A percentile compares a stretch with the other conserved stretches of the same genome.
These are phyloP conservation scores for Potorous gilbertii DNA, from an alignment of 2,797 vertebrate species.

Conservation along the genomic window DNA sequence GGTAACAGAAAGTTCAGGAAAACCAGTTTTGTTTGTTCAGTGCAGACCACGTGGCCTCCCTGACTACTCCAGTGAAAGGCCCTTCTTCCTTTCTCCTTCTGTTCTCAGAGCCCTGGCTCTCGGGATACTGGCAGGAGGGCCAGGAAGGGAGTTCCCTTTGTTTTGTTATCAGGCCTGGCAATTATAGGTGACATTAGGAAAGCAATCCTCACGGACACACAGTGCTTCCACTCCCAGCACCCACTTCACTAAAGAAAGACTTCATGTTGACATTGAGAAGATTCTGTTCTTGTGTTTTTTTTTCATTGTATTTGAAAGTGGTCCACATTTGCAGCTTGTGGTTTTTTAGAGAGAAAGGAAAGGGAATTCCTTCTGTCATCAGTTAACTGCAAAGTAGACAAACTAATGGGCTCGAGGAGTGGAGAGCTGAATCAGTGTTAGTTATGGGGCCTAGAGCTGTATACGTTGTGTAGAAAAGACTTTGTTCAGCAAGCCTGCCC, in stretches of 20 bases:
- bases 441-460: not conserved
- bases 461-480: not conserved
- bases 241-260: not conserved
- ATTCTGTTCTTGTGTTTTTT: not conserved
- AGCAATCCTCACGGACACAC: not conserved
- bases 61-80: not conserved
- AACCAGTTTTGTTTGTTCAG: not conserved
- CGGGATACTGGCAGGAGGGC: not conserved
- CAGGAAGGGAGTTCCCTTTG: not conserved
- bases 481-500: not conserved
- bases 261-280: not conserved
- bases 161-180: not conserved
- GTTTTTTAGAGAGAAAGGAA: not conserved
- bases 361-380: slow-evolving; percentile 4
- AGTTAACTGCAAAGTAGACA: slow-evolving; percentile 1
- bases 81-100: not conserved
- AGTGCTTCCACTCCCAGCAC: not conserved
- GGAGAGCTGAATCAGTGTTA: not conserved
- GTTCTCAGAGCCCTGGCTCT: not conserved
- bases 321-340: not conserved
- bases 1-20: not conserved
- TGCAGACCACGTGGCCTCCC: not conserved
- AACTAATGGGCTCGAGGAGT: not conserved
- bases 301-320: not conserved
- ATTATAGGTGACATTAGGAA: not conserved